phyloP scores from a whole-genome alignment of 64 coral and sea anemone species.

The Porites lutea region DNA sequence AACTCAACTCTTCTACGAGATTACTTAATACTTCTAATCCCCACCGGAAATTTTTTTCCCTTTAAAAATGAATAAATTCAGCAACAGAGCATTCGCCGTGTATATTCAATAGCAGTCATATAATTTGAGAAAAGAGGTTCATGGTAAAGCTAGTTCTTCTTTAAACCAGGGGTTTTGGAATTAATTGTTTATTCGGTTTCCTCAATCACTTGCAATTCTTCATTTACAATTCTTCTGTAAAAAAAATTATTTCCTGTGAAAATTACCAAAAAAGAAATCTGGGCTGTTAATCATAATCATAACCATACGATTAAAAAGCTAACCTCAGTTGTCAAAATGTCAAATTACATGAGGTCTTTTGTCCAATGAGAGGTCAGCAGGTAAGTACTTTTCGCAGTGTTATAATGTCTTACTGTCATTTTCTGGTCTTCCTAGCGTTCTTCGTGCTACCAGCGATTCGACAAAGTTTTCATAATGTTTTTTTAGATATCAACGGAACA shows the following conservation, averaged over 20 bases:
- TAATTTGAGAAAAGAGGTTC: not conserved
- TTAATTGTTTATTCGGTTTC: not conserved
- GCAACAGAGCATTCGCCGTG: not conserved
- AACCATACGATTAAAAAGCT: not conserved
- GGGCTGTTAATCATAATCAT: not conserved
- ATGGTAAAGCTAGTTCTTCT: not conserved
- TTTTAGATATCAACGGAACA: not conserved
- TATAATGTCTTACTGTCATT: not conserved
- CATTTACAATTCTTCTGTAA: not conserved
- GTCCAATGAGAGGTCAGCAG: not conserved
- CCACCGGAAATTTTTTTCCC: not conserved
- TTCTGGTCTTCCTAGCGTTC: not conserved
- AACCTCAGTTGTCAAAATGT: conserved; percentile 2
- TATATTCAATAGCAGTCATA: not conserved
- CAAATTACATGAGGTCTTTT: not conserved
- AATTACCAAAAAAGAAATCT: not conserved
- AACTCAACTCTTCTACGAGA: not conserved
- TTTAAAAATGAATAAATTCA: not conserved
- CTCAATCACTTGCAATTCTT: not conserved
- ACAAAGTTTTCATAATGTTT: not conserved
- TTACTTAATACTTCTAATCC: conserved; percentile 4
- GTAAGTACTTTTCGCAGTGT: not conserved
- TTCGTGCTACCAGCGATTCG: not conserved
- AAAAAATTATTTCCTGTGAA: not conserved
- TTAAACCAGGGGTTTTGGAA: not conserved